Evolutionary conservation across 2,888 invertebrate species (phyloP), one percentile per base, ranked within the genome.

Genomic region (Byasa hedistus): DNA sequence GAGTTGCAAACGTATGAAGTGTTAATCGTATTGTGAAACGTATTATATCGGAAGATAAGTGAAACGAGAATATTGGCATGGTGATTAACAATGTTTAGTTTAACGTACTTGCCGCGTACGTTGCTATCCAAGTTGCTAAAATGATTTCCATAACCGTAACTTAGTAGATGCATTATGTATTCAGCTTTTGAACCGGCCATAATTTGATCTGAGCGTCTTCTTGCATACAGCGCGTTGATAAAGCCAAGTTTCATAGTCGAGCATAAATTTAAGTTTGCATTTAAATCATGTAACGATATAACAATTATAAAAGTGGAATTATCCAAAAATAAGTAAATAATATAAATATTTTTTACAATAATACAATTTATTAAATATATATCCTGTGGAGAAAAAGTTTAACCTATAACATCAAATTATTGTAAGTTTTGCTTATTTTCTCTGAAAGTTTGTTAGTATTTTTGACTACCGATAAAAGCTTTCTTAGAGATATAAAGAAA

Each of bases 141-240:
- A 65, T 61, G 22, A 51, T 55, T 65, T 56, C 60, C 51, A 52
- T 44, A 48, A 59, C 60, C 59, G 36, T 65, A 65, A 60, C 65
- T 65, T 27, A 32, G 55, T 27, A 39, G 60, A 60, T 60, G 60
- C 65, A 65, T 65, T 65, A 65, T 56, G 60, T 65, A 65, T 65
- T 65, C 65, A 59, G 60, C 60, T 65, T 65, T 65, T 65, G 65
- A 65, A 60, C 55, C 60, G 56, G 36, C 56, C 48, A 60, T 65
- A 65, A 65, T 65, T 65, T 51, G 56, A 65, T 60, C 55, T 24
- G 48, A 56, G 24, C 65, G 48, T 65, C 65, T 65, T 65, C 65
- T 65, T 57, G 61, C 61, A 65, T 65, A 32, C 56, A 57, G 51
- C 51, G 61, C 48, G 23, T 66, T 61, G 36, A 36, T 52, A 65